Conservation (phyloP, 2,797 vertebrate genomes). For the Streptopelia turtur region DNA sequence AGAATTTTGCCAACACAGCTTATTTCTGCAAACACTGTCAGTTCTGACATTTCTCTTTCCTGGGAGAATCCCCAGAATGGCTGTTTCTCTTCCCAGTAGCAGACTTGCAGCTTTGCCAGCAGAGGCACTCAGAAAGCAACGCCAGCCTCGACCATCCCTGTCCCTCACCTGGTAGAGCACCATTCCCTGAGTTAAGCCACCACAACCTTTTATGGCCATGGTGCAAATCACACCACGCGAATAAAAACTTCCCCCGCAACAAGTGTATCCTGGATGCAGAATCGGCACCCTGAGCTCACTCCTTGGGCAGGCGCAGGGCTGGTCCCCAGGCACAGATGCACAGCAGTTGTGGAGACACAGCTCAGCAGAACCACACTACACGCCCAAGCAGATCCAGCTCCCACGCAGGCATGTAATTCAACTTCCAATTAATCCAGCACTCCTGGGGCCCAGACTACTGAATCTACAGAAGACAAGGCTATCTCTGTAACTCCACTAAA, state of each 20-base stretch:
- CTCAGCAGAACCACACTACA: rapidly evolving
- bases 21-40: conserved; percentile 57
- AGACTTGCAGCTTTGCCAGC: neutral
- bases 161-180: neutral
- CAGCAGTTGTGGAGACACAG: rapidly evolving
- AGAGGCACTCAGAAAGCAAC: neutral
- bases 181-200: neutral
- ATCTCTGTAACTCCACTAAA: neutral
- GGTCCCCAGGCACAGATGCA: neutral
- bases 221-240: neutral
- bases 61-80: neutral
- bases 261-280: neutral
- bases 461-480: neutral
- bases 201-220: neutral
- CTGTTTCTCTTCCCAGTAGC: neutral
- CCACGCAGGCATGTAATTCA: neutral
- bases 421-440: neutral
- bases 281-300: neutral
- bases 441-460: neutral
- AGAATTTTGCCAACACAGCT: conserved; percentile 53
- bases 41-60: conserved; percentile 27
- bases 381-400: neutral
- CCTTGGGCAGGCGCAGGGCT: neutral
- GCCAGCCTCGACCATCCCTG: neutral
- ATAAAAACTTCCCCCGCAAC: neutral